Base-by-base conservation (phyloP, 2,888 invertebrate species). In the Drosophila bunnanda region DNA sequence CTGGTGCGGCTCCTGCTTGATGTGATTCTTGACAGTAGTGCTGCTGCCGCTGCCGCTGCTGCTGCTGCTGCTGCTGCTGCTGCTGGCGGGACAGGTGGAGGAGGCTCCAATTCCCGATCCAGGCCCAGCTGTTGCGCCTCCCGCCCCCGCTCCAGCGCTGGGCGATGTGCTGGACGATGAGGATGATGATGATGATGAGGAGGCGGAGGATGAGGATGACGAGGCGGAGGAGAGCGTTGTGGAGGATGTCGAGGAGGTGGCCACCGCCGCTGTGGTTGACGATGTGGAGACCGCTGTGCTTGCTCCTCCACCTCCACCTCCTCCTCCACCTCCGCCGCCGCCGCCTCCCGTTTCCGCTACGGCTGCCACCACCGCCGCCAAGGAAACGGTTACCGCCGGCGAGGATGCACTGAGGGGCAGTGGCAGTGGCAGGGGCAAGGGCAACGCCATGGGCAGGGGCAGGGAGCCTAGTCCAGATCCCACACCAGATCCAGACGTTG, bases 1-100 rank as follows among this genome's bases (percentile, higher is more conserved):
- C 83, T 90, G 50, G 10, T 52, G 50, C 22, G 50, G 91, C 83
- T 90, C 80, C 57, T 90, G 87, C 68, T 84, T 72, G 46, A 61
- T 72, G 54, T 30, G 48, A 17, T 56, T 62, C 48, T 38, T 59
- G 61, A 22, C 15, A 15, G 22, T 43, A 15, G 17, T n/a, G 34
- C n/a, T n/a, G 13, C 39, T 48, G 30, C 20, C 32, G 7, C n/a
- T 38, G 38, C n/a, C n/a, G n/a, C n/a, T n/a, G n/a, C n/a, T n/a
- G n/a, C n/a, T n/a, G 39, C 20, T 52, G 36, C 32, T 30, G 36
- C 34, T 64, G 66, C 36, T 66, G 46, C 39, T 68, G 57, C 46
- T 66, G 46, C 67, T 64, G 64, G 64, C 64, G 25, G 64, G 64
- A 36, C 64, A 64, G 34, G 62, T 48, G 44, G 62, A 38, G 60